These are phyloP conservation scores for Menidia menidia DNA, from an alignment of 2,797 vertebrate species.

Conservation along the genomic window DNA sequence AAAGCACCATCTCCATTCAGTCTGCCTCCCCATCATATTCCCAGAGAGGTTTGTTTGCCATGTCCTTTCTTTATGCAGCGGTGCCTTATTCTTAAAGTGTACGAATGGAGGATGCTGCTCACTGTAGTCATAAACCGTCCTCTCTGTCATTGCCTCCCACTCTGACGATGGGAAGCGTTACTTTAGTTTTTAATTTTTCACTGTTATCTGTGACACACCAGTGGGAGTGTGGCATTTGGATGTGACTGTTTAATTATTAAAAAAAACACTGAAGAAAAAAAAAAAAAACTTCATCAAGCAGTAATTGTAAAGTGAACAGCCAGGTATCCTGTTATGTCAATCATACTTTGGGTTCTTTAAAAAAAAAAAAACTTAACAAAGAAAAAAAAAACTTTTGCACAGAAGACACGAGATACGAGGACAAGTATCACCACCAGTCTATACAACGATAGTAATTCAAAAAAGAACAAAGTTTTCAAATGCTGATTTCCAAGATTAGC, in stretches of 20 bases:
- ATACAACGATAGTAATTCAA: constrained; percentile 73
- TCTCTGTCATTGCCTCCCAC: constrained; percentile 64
- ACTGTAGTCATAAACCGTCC: constrained; percentile 77
- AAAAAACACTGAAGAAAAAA: constrained; percentile 31
- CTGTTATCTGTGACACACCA: constrained; percentile 78
- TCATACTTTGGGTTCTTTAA: constrained; percentile 77
- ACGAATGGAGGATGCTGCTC: constrained; percentile 87
- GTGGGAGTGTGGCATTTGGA: constrained; percentile 72
- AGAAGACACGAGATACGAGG: constrained; percentile 88
- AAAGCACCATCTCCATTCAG: constrained; percentile 65
- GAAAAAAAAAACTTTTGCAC: constrained; percentile 84
- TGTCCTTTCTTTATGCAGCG: constrained; percentile 83
- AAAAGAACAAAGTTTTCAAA: constrained; percentile 72
- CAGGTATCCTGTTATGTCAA: constrained; percentile 80
- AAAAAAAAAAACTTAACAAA: constrained; percentile 35
- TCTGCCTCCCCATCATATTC: constrained; percentile 73
- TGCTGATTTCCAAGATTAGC: constrained; percentile 72
- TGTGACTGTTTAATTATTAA: constrained; percentile 80
- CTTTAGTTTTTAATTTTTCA: constrained; percentile 65
- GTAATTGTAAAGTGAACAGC: constrained; percentile 79
- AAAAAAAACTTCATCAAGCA: constrained; percentile 55
- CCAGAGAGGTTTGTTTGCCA: constrained; percentile 74
- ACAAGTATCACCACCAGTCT: constrained; percentile 84
- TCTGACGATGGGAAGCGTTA: constrained; percentile 51
- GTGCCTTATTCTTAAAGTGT: constrained; percentile 87